Base-by-base conservation (phyloP, 2,113 vertebrate species). In the Barbus barbus region DNA sequence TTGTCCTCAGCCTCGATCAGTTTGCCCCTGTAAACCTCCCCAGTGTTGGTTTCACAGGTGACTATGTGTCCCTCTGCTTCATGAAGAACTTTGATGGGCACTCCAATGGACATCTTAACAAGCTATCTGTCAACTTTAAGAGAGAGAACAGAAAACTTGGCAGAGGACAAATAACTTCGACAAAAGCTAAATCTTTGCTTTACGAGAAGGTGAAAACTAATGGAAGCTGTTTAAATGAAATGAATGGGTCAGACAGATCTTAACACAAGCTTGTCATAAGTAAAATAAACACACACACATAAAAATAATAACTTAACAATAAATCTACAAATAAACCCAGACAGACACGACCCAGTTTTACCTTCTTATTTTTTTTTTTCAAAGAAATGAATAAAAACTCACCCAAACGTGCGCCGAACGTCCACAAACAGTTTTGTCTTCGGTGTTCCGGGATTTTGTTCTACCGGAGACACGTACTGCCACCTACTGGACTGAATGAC, bases 21-120 rank as follows among this genome's bases (percentile, higher is more conserved):
- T 81, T 99, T 99, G 31, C 98, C 98, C 8, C 98, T 91, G 82
- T 99, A 99, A 7, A 99, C 98, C 69, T 99, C 98, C 0, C 98
- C 98, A 0, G 97, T 99, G 83, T 98, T 99, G 22, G 98, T 99
- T 91, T 99, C 98, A 7, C 98, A 99, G 0, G 97, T 99, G 33
- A 99, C 98, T 0, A 99, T 98, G 90, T 99, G 98, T 12, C 98
- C 98, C 89, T 99, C 98, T 0, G 98, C 98, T 88, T 99, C 98
- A 0, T 99, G 98, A 56, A 99, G 95, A 22, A 99, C 98, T 88
- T 99, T 99, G 83, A 99, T 99, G 0, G 97, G 98, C 36, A 99
- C 97, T 0, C 97, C 98, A 2, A 99, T 99, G 0, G 97, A 99
- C 97, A 99, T 99, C 44, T 90, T 92, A 4, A 46, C n/a, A 2